phyloP scores from a whole-genome alignment of 1,140 invertebrate species.

The Hycleus phaleratus region DNA sequence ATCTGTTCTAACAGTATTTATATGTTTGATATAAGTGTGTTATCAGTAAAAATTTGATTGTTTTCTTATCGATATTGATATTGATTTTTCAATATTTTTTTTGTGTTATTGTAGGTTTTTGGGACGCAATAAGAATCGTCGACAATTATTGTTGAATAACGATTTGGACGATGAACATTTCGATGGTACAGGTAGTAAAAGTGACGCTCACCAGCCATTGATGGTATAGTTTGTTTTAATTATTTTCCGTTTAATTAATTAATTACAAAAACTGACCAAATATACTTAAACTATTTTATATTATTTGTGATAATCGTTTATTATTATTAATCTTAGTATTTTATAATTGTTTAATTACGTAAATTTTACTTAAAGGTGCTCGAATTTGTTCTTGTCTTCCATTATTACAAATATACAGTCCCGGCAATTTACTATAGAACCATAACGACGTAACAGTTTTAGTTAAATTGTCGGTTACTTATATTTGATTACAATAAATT shows the following conservation, averaged over 20 bases:
- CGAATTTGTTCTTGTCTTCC: too few relatives aligned
- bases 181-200: background rate
- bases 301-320: conserved; percentile 4
- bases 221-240: background rate
- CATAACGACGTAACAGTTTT: too few relatives aligned
- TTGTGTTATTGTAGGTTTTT: conserved; percentile 3
- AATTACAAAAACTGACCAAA: background rate
- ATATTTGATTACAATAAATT: too few relatives aligned
- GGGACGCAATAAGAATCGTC: conserved; percentile 4
- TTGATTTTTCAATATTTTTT: background rate
- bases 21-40: background rate
- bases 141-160: conserved; percentile 1
- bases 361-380: too few relatives aligned
- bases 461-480: too few relatives aligned
- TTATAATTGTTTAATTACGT: too few relatives aligned
- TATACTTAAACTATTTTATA: conserved; percentile 2
- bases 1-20: background rate
- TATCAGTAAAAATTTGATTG: too few relatives aligned
- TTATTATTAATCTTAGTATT: background rate
- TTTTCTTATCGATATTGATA: background rate
- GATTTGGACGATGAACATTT: conserved; percentile 7
- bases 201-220: conserved; percentile 1
- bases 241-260: background rate
- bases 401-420: too few relatives aligned
- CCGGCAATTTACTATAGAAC: too few relatives aligned